Evolutionary conservation across 2,888 invertebrate species (phyloP).

Genomic region (Elgonia sp.): DNA sequence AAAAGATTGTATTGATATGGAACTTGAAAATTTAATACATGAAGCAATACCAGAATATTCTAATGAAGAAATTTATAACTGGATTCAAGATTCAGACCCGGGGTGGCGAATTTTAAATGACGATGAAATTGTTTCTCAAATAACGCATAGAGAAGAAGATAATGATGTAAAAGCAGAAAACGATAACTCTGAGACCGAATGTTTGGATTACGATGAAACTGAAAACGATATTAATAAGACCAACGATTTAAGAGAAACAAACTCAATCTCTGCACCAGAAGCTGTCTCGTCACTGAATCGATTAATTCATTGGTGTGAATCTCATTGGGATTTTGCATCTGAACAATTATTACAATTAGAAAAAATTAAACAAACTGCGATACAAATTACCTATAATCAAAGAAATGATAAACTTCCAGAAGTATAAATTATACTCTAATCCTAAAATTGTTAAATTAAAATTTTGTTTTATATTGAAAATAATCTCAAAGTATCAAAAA

Average conservation of each 20-base stretch:
- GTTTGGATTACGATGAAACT: neutral
- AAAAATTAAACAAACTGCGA: neutral
- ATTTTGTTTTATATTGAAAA: no score
- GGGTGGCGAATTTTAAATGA: neutral
- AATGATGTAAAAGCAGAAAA: neutral
- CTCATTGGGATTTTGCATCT: neutral
- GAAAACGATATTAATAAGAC: no score
- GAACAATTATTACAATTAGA: neutral
- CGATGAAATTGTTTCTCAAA: neutral
- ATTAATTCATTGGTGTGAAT: neutral
- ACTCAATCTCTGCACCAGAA: neutral
- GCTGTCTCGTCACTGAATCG: neutral
- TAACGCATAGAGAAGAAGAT: neutral
- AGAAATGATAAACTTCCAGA: no score
- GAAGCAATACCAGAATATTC: neutral
- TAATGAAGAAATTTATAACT: neutral
- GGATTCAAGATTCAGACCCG: neutral
- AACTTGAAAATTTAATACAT: neutral
- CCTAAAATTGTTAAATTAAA: no score
- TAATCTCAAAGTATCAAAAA: no score
- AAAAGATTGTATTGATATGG: neutral
- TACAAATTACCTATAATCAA: neutral
- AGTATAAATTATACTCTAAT: no score
- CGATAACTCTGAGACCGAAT: neutral
- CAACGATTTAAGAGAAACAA: neutral